Evolutionary conservation across 1,140 invertebrate genomes (phyloP).

Genomic region (Tenebrio molitor): DNA sequence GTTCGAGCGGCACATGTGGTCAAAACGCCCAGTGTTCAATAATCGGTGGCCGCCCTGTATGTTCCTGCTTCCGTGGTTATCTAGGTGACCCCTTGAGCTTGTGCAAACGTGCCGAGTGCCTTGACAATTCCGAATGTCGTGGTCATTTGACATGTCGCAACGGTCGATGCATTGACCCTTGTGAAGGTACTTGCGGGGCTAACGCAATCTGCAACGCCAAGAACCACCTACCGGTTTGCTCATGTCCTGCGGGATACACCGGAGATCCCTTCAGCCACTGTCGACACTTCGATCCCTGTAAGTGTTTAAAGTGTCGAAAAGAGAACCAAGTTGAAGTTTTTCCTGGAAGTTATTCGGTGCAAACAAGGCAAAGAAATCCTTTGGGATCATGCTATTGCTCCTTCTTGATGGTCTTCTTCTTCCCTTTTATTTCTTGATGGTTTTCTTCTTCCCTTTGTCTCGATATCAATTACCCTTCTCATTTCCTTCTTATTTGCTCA

Average conservation of each 20-base stretch:
- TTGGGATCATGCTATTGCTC: no score
- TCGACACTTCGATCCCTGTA: constrained; percentile 68
- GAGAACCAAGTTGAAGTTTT: no score
- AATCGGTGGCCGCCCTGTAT: constrained; percentile 74
- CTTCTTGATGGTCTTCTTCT: no score
- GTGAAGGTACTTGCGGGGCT: constrained; percentile 72
- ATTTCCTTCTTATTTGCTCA: no score
- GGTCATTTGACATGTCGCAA: constrained; percentile 69
- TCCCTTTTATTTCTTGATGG: no score
- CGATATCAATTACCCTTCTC: no score
- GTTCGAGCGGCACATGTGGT: constrained; percentile 68
- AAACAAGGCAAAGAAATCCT: no score
- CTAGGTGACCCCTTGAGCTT: constrained; percentile 78
- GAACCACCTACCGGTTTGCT: constrained; percentile 76
- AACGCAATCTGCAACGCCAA: constrained; percentile 75
- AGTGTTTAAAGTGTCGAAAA: no score
- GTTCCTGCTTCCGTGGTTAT: constrained; percentile 79
- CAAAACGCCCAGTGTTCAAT: constrained; percentile 75
- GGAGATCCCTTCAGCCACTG: constrained; percentile 75
- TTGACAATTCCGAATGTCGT: constrained; percentile 69
- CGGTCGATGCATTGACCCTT: constrained; percentile 74
- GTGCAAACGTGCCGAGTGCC: constrained; percentile 76
- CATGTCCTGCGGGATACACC: constrained; percentile 75
- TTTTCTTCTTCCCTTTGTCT: no score
- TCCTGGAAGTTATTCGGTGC: no score